A percentile compares a stretch with the other conserved stretches of the same genome.
Conservation (phyloP, 2,113 vertebrate species). For the Glaucidium brasilianum region DNA sequence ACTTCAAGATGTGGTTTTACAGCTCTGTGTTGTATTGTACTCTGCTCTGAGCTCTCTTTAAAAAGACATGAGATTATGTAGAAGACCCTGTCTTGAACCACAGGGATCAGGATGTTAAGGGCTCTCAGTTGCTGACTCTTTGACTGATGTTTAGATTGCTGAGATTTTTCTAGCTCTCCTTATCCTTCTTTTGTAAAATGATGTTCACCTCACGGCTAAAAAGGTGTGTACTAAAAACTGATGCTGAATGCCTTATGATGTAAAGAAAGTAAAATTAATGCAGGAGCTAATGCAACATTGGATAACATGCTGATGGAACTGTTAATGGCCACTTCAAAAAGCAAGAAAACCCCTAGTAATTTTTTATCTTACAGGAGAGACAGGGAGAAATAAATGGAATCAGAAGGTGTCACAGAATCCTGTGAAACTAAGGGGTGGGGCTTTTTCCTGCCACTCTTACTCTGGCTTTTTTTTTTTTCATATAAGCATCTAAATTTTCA, state of each 20-base stretch:
- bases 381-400: background rate
- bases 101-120: background rate
- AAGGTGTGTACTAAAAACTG: background rate
- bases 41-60: background rate
- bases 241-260: background rate
- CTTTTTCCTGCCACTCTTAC: background rate
- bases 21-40: background rate
- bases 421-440: background rate
- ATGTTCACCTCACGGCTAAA: rapidly evolving
- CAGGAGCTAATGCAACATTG: background rate
- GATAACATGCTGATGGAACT: background rate
- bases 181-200: background rate
- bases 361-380: background rate
- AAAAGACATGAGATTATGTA: background rate
- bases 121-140: background rate
- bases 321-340: background rate
- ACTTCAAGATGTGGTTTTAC: background rate
- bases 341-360: background rate
- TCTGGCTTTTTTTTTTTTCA: background rate
- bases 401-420: background rate
- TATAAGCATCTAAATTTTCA: background rate
- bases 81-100: background rate
- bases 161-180: background rate
- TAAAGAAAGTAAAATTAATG: background rate
- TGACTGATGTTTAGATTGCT: background rate